These are phyloP conservation scores for Xestia c-nigrum DNA, from an alignment of 2,888 invertebrate species.

Conservation along the genomic window DNA sequence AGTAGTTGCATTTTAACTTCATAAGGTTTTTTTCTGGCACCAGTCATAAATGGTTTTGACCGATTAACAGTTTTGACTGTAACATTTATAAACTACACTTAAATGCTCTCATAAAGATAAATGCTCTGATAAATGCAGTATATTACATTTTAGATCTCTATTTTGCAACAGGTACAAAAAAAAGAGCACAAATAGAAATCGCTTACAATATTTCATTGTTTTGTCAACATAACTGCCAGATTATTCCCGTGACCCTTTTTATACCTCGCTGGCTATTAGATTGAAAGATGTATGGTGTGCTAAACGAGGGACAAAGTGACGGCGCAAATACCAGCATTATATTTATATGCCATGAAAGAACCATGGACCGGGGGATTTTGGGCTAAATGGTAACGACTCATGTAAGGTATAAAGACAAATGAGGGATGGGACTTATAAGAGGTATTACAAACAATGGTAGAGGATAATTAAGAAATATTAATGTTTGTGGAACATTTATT, in stretches of 20 bases:
- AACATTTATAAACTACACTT: not conserved
- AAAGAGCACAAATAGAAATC: not conserved
- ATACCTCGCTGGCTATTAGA: constrained; percentile 11
- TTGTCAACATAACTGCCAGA: constrained; percentile 4
- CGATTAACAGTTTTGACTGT: too few relatives aligned
- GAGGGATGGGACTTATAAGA: constrained; percentile 14
- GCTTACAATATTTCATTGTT: constrained; percentile 21
- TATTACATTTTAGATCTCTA: not conserved
- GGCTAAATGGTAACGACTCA: constrained; percentile 12
- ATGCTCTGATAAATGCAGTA: too few relatives aligned
- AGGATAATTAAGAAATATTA: constrained; percentile 46
- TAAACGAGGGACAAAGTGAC: constrained; percentile 43
- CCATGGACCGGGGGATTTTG: constrained; percentile 24
- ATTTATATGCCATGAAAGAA: constrained; percentile 31
- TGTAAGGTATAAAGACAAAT: constrained; percentile 47
- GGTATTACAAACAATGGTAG: constrained; percentile 41
- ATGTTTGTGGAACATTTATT: constrained; percentile 30
- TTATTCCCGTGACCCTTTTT: constrained; percentile 35
- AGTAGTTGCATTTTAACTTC: too few relatives aligned
- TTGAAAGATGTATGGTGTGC: constrained; percentile 27
- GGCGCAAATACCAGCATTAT: constrained; percentile 23
- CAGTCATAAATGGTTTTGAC: too few relatives aligned
- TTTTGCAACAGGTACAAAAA: not conserved
- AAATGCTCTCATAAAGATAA: fast-evolving
- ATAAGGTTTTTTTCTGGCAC: too few relatives aligned